Evolutionary conservation across 2,113 vertebrate genomes (phyloP).

Genomic region (Sinocyclocheilus grahami): DNA sequence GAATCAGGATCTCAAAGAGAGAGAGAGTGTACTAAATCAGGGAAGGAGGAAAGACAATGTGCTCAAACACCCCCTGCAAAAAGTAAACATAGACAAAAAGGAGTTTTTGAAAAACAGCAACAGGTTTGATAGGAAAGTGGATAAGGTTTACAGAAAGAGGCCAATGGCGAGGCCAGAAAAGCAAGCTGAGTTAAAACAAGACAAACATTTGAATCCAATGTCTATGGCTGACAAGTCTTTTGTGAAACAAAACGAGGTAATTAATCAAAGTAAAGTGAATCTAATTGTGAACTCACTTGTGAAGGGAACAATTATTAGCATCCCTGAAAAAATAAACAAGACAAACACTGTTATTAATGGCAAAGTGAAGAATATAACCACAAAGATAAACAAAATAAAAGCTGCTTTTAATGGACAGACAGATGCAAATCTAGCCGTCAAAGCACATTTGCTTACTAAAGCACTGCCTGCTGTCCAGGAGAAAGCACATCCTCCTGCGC

Average conservation of each 20-base stretch:
- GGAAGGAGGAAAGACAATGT: slow-evolving; percentile 35
- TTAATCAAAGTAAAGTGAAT: background rate
- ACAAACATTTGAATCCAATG: background rate
- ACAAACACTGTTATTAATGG: background rate
- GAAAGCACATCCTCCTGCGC: background rate
- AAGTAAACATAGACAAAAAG: slow-evolving; percentile 42
- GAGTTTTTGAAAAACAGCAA: slow-evolving; percentile 22
- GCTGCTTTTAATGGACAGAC: background rate
- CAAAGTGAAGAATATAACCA: background rate
- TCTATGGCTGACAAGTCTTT: background rate
- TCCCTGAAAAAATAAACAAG: background rate
- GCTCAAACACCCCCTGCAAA: slow-evolving; percentile 64
- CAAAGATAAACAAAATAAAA: background rate
- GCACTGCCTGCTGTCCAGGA: slow-evolving; percentile 52
- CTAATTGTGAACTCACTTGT: slow-evolving; percentile 6
- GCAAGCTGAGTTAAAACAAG: background rate
- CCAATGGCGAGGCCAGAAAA: background rate
- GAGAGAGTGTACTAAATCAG: slow-evolving; percentile 51
- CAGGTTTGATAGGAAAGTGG: slow-evolving; percentile 21
- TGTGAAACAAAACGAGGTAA: background rate
- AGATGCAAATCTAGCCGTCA: background rate
- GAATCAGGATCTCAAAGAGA: slow-evolving; percentile 71
- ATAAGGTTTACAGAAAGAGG: slow-evolving; percentile 61
- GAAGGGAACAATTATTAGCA: background rate
- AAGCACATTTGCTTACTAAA: slow-evolving; percentile 2